phyloP scores from a whole-genome alignment of 2,113 vertebrate genomes.

The Austrofundulus limnaeus region DNA sequence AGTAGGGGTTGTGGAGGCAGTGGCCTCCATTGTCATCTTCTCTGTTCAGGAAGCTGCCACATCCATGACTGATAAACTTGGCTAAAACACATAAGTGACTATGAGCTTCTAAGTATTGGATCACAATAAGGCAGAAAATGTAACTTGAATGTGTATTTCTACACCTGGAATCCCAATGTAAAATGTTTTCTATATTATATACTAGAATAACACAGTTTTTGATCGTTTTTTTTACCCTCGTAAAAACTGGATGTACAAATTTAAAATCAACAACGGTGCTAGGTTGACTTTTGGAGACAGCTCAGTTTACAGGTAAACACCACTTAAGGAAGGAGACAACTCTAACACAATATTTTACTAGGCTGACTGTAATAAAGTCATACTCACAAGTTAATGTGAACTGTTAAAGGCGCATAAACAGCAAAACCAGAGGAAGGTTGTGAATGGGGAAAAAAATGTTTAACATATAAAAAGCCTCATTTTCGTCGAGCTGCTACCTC shows the following conservation, averaged over 20 bases:
- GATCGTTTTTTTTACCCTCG: too few relatives aligned
- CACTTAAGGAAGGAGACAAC: neutral
- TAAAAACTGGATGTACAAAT: neutral
- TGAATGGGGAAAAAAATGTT: neutral
- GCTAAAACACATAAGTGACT: neutral
- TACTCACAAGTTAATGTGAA: slow-evolving; percentile 30
- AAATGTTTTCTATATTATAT: neutral
- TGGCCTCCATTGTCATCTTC: slow-evolving; percentile 75
- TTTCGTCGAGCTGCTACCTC: slow-evolving; percentile 1
- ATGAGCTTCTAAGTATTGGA: neutral
- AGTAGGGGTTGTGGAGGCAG: slow-evolving; percentile 68
- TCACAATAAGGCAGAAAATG: neutral
- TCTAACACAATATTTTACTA: neutral
- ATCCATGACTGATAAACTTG: slow-evolving; percentile 49
- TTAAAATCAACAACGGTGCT: too few relatives aligned
- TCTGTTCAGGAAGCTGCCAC: slow-evolving; percentile 54
- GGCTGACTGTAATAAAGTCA: neutral
- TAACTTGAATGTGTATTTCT: neutral
- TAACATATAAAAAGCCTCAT: neutral
- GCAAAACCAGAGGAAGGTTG: neutral
- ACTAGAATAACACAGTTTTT: neutral
- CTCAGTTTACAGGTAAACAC: neutral
- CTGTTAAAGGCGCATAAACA: neutral
- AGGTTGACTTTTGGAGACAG: too few relatives aligned
- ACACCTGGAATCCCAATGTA: neutral